Conservation (phyloP, 2,113 vertebrate species). For the Trochalopteron elliotii region DNA sequence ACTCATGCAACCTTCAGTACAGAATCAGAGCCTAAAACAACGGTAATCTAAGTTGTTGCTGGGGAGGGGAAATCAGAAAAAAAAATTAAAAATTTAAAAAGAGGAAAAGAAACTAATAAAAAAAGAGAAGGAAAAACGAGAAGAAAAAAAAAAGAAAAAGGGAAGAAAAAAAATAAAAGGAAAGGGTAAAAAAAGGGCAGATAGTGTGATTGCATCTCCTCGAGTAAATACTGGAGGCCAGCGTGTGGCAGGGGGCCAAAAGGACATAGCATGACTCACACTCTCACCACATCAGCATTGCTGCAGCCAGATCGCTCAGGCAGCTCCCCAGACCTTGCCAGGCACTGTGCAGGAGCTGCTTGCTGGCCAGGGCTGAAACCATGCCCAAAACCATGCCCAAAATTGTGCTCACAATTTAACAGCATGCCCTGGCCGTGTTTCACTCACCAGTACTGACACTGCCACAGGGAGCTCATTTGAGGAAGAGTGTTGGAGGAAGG, state of each 20-base stretch:
- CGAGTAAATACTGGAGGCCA: not conserved
- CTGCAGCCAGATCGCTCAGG: not conserved
- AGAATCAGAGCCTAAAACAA: not conserved
- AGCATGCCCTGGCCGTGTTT: not conserved
- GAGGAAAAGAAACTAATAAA: fast-evolving
- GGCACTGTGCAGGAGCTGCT: not conserved
- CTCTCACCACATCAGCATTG: not conserved
- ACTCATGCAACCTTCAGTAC: not conserved
- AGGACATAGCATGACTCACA: not conserved
- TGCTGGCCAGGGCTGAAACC: fast-evolving
- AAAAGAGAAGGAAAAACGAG: fast-evolving
- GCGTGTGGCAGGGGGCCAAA: not conserved
- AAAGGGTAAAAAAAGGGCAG: not conserved
- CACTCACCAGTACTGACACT: not conserved
- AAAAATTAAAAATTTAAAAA: not conserved
- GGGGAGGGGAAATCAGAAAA: not conserved
- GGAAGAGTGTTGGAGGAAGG: not conserved
- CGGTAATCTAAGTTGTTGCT: not conserved
- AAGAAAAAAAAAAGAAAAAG: fast-evolving
- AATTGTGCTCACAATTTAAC: not conserved
- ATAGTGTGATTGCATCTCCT: not conserved
- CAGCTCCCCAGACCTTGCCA: not conserved
- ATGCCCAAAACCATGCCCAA: not conserved
- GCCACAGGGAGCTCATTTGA: not conserved
- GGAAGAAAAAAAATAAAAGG: fast-evolving